Conservation (phyloP, 2,888 invertebrate genomes). For the Harmothoe impar region DNA sequence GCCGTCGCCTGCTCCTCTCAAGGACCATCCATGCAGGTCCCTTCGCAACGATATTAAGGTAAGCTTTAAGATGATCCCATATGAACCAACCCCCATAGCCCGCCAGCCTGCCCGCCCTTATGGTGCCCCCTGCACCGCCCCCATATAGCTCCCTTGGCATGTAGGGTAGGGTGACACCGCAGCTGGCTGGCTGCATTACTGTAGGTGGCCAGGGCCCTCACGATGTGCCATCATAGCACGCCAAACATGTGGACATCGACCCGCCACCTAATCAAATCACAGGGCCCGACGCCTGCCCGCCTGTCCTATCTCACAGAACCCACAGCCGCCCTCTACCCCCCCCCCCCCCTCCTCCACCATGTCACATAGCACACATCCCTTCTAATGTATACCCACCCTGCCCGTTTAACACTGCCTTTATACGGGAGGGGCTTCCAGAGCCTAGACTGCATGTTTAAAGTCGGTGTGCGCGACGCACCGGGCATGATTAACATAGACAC, state of each 20-base stretch:
- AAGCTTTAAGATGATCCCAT: not conserved
- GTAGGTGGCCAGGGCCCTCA: not conserved
- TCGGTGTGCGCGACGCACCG: not conserved
- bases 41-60: constrained; percentile 1
- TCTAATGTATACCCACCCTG: no score
- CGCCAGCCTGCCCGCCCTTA: no score
- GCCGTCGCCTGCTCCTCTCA: not conserved
- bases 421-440: no score
- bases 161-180: not conserved
- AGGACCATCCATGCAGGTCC: not conserved
- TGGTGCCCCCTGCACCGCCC: no score
- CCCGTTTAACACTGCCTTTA: no score
- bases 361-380: not conserved
- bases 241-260: not conserved
- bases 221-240: not conserved
- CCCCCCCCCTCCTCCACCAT: not conserved
- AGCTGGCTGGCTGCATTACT: not conserved
- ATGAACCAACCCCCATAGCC: no score
- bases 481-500: not conserved
- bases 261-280: not conserved
- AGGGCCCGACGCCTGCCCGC: not conserved
- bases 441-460: not conserved
- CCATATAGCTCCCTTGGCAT: not conserved
- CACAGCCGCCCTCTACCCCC: not conserved
- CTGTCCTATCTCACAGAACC: not conserved